phyloP scores from a whole-genome alignment of 2,797 vertebrate genomes.

The Botia almorhae region DNA sequence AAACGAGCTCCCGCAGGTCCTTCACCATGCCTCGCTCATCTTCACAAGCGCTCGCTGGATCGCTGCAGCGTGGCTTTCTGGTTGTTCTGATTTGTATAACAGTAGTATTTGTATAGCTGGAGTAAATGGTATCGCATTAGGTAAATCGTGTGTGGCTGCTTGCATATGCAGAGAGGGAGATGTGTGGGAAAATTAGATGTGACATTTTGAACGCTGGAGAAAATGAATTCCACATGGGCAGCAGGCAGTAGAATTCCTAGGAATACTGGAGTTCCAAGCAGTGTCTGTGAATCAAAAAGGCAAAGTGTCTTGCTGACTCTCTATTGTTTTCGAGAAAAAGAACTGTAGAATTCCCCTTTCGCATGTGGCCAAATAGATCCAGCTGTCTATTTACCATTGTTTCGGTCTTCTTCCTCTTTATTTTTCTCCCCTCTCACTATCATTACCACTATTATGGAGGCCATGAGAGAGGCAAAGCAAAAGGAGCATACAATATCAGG shows the following conservation, averaged over 20 bases:
- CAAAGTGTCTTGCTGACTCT: constrained; percentile 27
- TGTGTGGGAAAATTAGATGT: constrained; percentile 39
- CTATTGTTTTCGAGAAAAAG: constrained; percentile 42
- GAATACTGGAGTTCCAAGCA: constrained; percentile 1
- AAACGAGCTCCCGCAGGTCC: constrained; percentile 85
- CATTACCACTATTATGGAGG: constrained; percentile 69
- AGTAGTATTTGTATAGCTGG: constrained; percentile 35
- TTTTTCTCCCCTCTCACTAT: constrained; percentile 61
- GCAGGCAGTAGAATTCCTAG: constrained; percentile 6
- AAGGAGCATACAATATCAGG: constrained; percentile 83
- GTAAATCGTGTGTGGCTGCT: constrained; percentile 54
- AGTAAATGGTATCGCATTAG: constrained; percentile 51
- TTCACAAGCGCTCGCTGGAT: constrained; percentile 38
- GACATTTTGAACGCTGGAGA: constrained; percentile 47
- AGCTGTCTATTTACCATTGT: constrained; percentile 48
- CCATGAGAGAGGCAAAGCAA: constrained; percentile 73
- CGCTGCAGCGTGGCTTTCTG: constrained; percentile 29
- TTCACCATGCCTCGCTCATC: constrained; percentile 54
- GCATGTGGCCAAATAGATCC: constrained; percentile 40
- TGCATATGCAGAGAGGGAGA: constrained; percentile 50
- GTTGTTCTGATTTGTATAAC: constrained; percentile 54
- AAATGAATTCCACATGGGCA: constrained; percentile 7
- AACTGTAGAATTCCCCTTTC: constrained; percentile 29
- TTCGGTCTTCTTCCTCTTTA: constrained; percentile 66
- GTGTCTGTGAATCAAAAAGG: constrained; percentile 1